These are phyloP conservation scores for Malaclemys terrapin DNA, from an alignment of 2,113 vertebrate species.

Conservation along the genomic window DNA sequence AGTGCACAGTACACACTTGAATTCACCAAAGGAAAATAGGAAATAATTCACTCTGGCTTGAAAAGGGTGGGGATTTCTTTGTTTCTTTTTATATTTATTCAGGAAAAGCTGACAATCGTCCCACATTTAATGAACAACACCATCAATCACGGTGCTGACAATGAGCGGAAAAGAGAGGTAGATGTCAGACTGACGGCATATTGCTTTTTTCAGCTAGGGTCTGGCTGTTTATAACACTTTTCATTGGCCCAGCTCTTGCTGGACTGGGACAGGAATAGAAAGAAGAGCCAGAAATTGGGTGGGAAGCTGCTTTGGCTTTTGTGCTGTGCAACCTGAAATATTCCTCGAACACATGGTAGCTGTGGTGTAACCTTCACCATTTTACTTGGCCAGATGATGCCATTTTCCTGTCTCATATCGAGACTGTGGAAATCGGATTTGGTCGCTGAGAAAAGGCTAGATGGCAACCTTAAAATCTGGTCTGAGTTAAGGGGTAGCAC, in stretches of 20 bases:
- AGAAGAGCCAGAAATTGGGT: constrained; percentile 77
- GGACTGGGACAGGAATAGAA: constrained; percentile 79
- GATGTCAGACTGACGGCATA: constrained; percentile 88
- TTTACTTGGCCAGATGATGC: background rate
- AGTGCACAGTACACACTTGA: constrained; percentile 76
- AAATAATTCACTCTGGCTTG: constrained; percentile 87
- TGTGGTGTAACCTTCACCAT: fast-evolving
- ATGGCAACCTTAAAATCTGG: background rate
- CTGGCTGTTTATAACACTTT: constrained; percentile 88
- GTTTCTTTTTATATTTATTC: constrained; percentile 99
- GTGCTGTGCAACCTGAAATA: constrained; percentile 69
- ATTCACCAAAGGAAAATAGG: constrained; percentile 84
- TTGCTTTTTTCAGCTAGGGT: constrained; percentile 84
- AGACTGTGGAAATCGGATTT: background rate
- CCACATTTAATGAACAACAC: constrained; percentile 95
- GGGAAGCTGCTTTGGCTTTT: constrained; percentile 67
- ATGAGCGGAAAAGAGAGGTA: constrained; percentile 96
- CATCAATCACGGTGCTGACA: constrained; percentile 97
- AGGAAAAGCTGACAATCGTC: constrained; percentile 98
- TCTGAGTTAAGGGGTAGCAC: background rate
- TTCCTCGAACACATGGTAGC: background rate
- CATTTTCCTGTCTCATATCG: background rate
- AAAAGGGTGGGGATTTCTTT: constrained; percentile 93
- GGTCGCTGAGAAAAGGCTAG: background rate
- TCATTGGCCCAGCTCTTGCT: constrained; percentile 81